A percentile compares a stretch with the other conserved stretches of the same genome.
phyloP scores from a whole-genome alignment of 1,140 invertebrate species.

The Pachypeltis micranthus region DNA sequence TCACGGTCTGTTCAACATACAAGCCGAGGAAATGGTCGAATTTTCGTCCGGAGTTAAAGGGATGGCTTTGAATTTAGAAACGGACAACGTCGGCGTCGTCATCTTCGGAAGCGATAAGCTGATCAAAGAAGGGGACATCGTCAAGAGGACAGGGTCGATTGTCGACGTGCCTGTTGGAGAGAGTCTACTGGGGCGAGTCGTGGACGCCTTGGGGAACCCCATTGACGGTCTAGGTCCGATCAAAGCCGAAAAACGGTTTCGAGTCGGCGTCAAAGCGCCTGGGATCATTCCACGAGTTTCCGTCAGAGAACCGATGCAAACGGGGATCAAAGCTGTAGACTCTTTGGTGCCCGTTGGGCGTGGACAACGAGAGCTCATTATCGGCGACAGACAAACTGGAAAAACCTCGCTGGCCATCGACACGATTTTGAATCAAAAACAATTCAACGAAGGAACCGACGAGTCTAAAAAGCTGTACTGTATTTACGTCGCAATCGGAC shows the following conservation, averaged over 20 bases:
- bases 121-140: slow-evolving; percentile 98
- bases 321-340: slow-evolving; percentile 97
- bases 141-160: slow-evolving; percentile 98
- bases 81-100: slow-evolving; percentile 99
- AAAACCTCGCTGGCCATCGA: slow-evolving; percentile 99
- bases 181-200: slow-evolving; percentile 90
- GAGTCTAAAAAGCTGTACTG: slow-evolving; percentile 99
- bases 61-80: slow-evolving; percentile 99
- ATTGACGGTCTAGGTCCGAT: slow-evolving; percentile 92
- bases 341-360: slow-evolving; percentile 96
- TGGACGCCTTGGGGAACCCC: slow-evolving; percentile 86
- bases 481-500: slow-evolving; percentile 99
- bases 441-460: slow-evolving; percentile 90
- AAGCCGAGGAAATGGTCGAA: slow-evolving; percentile 99
- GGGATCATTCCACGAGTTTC: slow-evolving; percentile 98
- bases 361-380: slow-evolving; percentile 99
- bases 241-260: slow-evolving; percentile 55
- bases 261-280: slow-evolving; percentile 97
- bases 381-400: slow-evolving; percentile 99
- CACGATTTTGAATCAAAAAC: slow-evolving; percentile 98
- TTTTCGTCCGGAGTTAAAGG: slow-evolving; percentile 99
- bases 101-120: slow-evolving; percentile 99
- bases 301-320: slow-evolving; percentile 99
- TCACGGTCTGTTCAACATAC: slow-evolving; percentile 99
- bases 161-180: slow-evolving; percentile 98